These are phyloP conservation scores for Archaeoteleia sp. DNA, from an alignment of 2,888 invertebrate species.

Conservation along the genomic window DNA sequence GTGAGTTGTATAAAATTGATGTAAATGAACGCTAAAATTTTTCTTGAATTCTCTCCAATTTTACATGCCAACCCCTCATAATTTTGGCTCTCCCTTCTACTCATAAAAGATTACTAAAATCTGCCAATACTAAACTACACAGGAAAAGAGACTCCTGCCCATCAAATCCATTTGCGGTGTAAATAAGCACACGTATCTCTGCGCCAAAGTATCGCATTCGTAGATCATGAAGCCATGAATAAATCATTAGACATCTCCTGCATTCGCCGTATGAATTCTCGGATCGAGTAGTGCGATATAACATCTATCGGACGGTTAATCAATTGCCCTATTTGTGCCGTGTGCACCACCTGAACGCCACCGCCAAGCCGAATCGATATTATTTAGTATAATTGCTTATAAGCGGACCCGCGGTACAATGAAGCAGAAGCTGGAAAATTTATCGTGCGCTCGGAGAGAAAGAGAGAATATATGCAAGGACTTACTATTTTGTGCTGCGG, in stretches of 20 bases:
- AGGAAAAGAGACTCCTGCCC: no score
- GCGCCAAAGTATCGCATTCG: no score
- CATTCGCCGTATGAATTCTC: slow-evolving; percentile 38
- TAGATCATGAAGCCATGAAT: slow-evolving; percentile 39
- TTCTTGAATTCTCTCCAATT: no score
- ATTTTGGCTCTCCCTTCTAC: no score
- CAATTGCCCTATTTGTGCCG: slow-evolving; percentile 52
- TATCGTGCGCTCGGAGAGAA: slow-evolving; percentile 34
- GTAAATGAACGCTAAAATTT: no score
- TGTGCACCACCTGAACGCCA: slow-evolving; percentile 35
- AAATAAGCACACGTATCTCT: no score
- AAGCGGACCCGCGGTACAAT: slow-evolving; percentile 29
- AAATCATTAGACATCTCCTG: slow-evolving; percentile 39
- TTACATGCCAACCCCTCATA: no score
- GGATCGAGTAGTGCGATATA: slow-evolving; percentile 36
- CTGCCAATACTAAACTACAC: no score
- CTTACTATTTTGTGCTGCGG: slow-evolving; percentile 69
- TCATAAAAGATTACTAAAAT: no score
- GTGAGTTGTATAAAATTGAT: no score
- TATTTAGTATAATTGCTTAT: slow-evolving; percentile 49
- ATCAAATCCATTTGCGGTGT: no score
- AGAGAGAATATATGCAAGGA: slow-evolving; percentile 32
- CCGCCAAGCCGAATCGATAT: slow-evolving; percentile 46
- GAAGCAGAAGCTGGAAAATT: slow-evolving; percentile 39
- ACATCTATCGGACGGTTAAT: slow-evolving; percentile 48